phyloP scores from a whole-genome alignment of 2,113 vertebrate species.

The Daphoenositta chrysoptera region DNA sequence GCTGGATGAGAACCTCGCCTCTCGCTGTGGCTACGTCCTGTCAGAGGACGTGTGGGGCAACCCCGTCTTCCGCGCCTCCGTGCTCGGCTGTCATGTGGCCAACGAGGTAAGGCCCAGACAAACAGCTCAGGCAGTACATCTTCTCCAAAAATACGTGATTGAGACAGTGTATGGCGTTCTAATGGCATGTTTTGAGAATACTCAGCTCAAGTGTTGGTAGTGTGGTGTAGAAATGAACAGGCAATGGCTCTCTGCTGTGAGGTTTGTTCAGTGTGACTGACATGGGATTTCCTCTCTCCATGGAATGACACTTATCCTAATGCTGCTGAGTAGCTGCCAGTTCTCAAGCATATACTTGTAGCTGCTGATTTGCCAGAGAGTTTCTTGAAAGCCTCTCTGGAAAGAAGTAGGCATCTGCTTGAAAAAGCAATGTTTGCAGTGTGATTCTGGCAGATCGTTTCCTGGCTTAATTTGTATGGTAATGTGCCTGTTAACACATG shows the following conservation, averaged over 20 bases:
- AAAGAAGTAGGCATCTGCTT: conserved; percentile 65
- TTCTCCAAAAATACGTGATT: neutral
- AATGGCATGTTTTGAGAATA: neutral
- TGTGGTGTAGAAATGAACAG: neutral
- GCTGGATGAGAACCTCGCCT: neutral
- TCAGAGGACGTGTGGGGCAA: conserved; percentile 41
- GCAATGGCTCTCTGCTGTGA: neutral
- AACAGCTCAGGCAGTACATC: neutral
- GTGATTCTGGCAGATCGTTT: conserved; percentile 54
- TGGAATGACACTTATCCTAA: conserved; percentile 46
- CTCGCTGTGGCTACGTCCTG: conserved; percentile 34
- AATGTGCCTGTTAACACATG: conserved; percentile 63
- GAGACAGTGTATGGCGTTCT: neutral
- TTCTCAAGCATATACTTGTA: conserved; percentile 46
- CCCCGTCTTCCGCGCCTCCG: neutral
- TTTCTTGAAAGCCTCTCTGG: conserved; percentile 63
- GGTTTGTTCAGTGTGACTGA: conserved; percentile 27
- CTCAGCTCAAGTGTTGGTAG: neutral
- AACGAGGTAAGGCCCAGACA: neutral
- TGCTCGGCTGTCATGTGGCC: conserved; percentile 22
- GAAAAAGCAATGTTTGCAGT: conserved; percentile 52
- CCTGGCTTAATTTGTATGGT: conserved; percentile 62
- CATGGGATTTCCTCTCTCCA: conserved; percentile 56
- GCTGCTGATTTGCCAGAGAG: conserved; percentile 50
- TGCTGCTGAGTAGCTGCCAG: conserved; percentile 44